phyloP scores from a whole-genome alignment of 2,797 vertebrate species.

The Myiotriccus ornatus region DNA sequence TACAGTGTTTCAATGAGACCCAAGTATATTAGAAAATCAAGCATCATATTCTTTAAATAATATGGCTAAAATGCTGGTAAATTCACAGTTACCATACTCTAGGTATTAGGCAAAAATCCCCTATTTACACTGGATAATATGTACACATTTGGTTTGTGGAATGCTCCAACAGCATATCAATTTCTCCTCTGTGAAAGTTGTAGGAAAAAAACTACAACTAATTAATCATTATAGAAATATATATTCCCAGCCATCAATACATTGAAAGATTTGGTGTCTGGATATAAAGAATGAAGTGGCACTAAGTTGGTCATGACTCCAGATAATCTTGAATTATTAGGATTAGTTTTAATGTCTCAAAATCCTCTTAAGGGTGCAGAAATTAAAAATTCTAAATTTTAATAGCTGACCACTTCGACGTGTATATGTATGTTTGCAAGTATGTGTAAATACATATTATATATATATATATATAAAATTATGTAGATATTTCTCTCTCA shows the following conservation, averaged over 20 bases:
- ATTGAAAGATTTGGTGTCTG: slow-evolving; percentile 12
- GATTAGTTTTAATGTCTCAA: neutral
- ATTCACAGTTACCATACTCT: slow-evolving; percentile 27
- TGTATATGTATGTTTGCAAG: neutral
- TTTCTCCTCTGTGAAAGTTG: neutral
- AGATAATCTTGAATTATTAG: neutral
- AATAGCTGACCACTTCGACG: neutral
- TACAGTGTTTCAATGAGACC: slow-evolving; percentile 18
- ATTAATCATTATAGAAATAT: slow-evolving; percentile 17
- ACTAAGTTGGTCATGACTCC: neutral
- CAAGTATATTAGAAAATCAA: slow-evolving; percentile 33
- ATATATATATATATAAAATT: neutral
- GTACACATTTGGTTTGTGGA: slow-evolving; percentile 69
- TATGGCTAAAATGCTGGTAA: slow-evolving; percentile 70
- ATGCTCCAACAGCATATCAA: neutral
- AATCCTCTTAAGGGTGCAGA: neutral
- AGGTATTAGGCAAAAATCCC: slow-evolving; percentile 26
- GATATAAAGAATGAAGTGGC: neutral
- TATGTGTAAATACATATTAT: neutral
- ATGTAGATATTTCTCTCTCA: neutral
- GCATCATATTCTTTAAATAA: slow-evolving; percentile 45
- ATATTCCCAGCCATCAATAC: neutral
- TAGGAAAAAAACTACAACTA: neutral
- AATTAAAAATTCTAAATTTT: neutral
- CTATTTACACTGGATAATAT: slow-evolving; percentile 58